phyloP scores from a whole-genome alignment of 2,113 vertebrate species.

The Brachirus orientalis region DNA sequence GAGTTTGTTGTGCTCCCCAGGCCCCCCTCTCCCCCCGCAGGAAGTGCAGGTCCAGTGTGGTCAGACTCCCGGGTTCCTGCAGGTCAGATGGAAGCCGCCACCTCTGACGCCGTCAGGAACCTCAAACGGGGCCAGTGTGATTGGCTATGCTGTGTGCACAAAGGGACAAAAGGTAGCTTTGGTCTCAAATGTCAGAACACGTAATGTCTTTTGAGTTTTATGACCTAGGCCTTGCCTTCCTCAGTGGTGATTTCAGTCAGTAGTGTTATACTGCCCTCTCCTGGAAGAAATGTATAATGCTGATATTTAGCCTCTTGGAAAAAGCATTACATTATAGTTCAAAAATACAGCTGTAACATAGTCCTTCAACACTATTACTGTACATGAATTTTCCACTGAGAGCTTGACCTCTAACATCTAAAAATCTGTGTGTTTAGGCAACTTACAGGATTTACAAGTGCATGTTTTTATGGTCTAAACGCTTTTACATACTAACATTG shows the following conservation, averaged over 20 bases:
- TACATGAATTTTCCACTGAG: neutral
- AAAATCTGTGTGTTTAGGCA: no score
- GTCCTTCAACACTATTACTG: neutral
- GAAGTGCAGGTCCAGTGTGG: conserved; percentile 89
- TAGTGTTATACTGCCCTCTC: conserved; percentile 72
- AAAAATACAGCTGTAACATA: neutral
- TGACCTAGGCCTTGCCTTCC: neutral
- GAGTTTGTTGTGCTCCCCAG: conserved; percentile 73
- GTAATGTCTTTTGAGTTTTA: neutral
- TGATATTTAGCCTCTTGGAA: neutral
- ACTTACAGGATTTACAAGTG: neutral
- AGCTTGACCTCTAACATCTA: no score
- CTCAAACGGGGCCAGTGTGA: conserved; percentile 94
- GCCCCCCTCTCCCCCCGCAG: conserved; percentile 92
- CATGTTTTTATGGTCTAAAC: neutral
- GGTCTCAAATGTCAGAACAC: conserved; percentile 31
- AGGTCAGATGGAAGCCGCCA: conserved; percentile 93
- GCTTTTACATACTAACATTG: conserved; percentile 2
- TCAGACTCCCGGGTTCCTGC: conserved; percentile 83
- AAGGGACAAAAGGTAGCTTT: conserved; percentile 92
- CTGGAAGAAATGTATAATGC: conserved; percentile 54
- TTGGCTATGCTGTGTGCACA: conserved; percentile 93
- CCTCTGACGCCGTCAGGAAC: conserved; percentile 87
- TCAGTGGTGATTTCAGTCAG: conserved; percentile 3
- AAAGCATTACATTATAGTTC: neutral